Evolutionary conservation across 53 echinoderm and acorn worm genomes (phyloP).

Genomic region (Henricia sp.): DNA sequence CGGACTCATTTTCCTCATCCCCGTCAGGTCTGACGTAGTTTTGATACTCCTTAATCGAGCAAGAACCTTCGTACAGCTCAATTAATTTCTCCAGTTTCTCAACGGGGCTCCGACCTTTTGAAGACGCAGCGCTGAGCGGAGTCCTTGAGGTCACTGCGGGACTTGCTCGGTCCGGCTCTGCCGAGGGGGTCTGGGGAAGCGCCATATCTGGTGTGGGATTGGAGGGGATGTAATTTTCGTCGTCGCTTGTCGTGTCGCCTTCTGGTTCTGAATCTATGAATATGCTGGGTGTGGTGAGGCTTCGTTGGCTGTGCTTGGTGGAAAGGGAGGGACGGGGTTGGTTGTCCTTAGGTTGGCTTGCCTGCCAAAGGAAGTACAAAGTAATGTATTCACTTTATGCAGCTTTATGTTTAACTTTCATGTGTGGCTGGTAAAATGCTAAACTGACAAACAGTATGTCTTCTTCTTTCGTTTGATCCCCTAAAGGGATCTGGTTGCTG

Average conservation of each 20-base stretch:
- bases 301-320: conserved; percentile 80
- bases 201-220: conserved; percentile 64
- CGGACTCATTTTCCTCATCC: conserved; percentile 8
- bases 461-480: no score
- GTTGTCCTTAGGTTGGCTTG: conserved; percentile 18
- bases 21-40: conserved; percentile 67
- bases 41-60: conserved; percentile 71
- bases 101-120: conserved; percentile 75
- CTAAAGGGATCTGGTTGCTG: no score
- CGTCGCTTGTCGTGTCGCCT: conserved; percentile 43
- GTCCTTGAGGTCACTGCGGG: conserved; percentile 9
- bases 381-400: no score
- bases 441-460: no score
- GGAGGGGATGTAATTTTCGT: conserved; percentile 52
- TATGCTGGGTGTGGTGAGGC: conserved; percentile 72
- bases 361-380: conserved; percentile 31
- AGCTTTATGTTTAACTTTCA: no score
- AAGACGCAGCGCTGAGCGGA: conserved; percentile 35
- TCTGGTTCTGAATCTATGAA: conserved; percentile 29
- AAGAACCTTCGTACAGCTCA: conserved; percentile 81
- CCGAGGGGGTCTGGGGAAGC: conserved; percentile 75
- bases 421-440: no score
- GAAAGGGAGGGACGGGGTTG: conserved; percentile 79
- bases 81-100: conserved; percentile 96
- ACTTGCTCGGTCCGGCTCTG: conserved; percentile 42